Conservation (phyloP, 2,797 vertebrate species). For the Merluccius polli region DNA sequence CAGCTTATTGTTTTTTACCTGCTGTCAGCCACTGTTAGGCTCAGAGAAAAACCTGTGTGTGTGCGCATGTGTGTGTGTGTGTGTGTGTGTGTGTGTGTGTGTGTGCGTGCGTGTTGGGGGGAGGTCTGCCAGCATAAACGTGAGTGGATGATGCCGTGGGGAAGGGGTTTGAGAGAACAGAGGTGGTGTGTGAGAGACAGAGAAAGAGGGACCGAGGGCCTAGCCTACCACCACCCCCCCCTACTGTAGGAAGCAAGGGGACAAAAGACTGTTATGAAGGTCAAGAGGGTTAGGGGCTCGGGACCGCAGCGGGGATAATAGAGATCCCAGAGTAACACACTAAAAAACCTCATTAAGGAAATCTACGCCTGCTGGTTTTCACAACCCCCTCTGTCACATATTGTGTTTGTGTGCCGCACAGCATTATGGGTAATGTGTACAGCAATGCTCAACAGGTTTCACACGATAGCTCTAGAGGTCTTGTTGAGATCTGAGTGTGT, state of each 20-base stretch:
- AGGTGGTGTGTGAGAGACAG: slow-evolving; percentile 3
- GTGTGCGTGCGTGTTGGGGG: too few relatives aligned
- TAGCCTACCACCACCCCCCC: too few relatives aligned
- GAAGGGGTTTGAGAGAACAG: not conserved
- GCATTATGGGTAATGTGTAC: too few relatives aligned
- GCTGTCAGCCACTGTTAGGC: slow-evolving; percentile 53
- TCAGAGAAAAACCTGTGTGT: slow-evolving; percentile 22
- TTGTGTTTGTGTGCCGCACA: too few relatives aligned
- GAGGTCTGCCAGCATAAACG: not conserved
- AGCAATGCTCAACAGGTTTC: too few relatives aligned
- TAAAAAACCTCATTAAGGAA: slow-evolving; percentile 16
- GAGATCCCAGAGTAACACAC: slow-evolving; percentile 12
- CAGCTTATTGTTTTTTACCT: slow-evolving; percentile 38
- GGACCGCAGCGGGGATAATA: slow-evolving; percentile 20
- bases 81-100: too few relatives aligned
- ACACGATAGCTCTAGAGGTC: too few relatives aligned
- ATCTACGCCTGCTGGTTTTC: not conserved
- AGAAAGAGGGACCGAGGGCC: too few relatives aligned
- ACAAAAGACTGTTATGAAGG: slow-evolving; percentile 25
- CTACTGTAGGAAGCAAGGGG: slow-evolving; percentile 13
- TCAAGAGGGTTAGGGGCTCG: slow-evolving; percentile 20
- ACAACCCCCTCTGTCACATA: too few relatives aligned
- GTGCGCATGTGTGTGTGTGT: too few relatives aligned
- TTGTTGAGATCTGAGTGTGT: too few relatives aligned
- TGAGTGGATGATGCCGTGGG: not conserved